phyloP scores from a whole-genome alignment of 2,888 invertebrate genomes.

The Nomada ferruginata region DNA sequence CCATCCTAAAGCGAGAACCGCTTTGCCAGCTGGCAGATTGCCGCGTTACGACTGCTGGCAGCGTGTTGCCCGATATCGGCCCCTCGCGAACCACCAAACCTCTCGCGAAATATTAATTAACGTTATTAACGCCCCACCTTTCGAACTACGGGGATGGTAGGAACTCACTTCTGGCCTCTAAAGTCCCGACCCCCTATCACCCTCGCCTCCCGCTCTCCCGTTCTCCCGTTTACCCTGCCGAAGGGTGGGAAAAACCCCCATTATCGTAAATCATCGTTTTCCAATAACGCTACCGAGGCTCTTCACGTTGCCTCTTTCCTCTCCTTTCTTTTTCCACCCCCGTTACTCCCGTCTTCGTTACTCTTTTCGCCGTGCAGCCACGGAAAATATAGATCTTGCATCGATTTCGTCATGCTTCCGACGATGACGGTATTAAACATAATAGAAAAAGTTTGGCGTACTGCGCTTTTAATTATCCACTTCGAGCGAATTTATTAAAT shows the following conservation, averaged over 20 bases:
- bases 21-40: constrained; percentile 82
- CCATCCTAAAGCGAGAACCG: constrained; percentile 44
- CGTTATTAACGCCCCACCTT: constrained; percentile 87
- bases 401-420: constrained; percentile 32
- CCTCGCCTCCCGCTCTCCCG: constrained; percentile 32
- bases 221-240: constrained; percentile 39
- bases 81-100: constrained; percentile 80
- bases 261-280: constrained; percentile 88
- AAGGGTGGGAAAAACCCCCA: constrained; percentile 81
- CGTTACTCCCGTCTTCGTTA: constrained; percentile 48
- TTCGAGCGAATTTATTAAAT: constrained; percentile 31
- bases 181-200: constrained; percentile 58
- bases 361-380: constrained; percentile 6
- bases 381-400: constrained; percentile 33
- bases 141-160: constrained; percentile 80
- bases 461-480: constrained; percentile 27
- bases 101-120: constrained; percentile 87
- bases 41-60: constrained; percentile 68
- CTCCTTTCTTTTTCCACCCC: constrained; percentile 15
- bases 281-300: constrained; percentile 85
- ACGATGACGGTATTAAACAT: constrained; percentile 36
- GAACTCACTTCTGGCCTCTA: constrained; percentile 61
- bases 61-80: constrained; percentile 51
- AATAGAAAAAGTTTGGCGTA: constrained; percentile 36
- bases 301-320: constrained; percentile 74